These are phyloP conservation scores for Odobenus rosmarus DNA, from an alignment of 2,113 vertebrate species.

Conservation along the genomic window DNA sequence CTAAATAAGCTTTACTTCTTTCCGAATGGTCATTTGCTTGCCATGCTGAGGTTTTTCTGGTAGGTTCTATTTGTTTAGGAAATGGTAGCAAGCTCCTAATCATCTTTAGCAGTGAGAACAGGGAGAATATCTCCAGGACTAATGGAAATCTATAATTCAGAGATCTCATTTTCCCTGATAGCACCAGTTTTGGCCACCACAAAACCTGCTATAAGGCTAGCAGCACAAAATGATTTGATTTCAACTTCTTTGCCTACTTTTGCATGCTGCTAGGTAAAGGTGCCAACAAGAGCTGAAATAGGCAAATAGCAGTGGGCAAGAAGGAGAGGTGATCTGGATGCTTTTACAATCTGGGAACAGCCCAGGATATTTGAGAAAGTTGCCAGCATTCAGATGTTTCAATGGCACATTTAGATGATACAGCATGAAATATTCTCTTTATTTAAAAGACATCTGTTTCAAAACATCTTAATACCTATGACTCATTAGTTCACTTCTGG, in stretches of 20 bases:
- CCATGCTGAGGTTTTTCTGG: neutral
- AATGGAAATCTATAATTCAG: constrained; percentile 1
- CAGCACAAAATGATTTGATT: neutral
- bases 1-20: constrained; percentile 28
- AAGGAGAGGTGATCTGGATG: neutral
- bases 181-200: neutral
- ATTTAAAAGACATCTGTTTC: constrained; percentile 34
- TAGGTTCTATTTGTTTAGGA: neutral
- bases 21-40: neutral
- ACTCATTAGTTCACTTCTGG: constrained; percentile 6
- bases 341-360: constrained; percentile 20
- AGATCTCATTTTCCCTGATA: neutral
- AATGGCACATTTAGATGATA: neutral
- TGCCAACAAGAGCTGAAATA: neutral
- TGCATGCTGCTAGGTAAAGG: neutral
- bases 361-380: constrained; percentile 34
- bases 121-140: constrained; percentile 10
- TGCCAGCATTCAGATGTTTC: constrained; percentile 11
- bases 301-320: neutral
- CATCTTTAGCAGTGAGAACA: neutral
- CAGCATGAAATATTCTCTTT: constrained; percentile 18
- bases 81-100: neutral
- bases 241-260: neutral
- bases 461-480: constrained; percentile 13
- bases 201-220: neutral